Conservation (phyloP, 2,797 vertebrate species). For the Philypnodon macrostomus region DNA sequence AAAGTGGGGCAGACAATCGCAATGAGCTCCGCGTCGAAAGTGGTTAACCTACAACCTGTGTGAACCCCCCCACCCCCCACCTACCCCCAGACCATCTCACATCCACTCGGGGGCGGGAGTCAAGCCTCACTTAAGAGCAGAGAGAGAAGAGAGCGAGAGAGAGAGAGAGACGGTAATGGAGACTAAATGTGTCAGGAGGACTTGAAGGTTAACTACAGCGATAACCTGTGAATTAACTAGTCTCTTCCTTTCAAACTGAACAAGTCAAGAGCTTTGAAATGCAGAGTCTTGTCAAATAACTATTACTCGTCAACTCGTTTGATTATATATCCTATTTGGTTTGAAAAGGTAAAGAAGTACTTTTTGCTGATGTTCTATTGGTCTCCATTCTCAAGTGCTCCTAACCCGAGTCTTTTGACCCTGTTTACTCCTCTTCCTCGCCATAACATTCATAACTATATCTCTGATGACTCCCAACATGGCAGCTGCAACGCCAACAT, state of each 20-base stretch:
- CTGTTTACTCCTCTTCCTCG: neutral
- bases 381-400: neutral
- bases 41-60: conserved; percentile 71
- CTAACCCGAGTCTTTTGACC: neutral
- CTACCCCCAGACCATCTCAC: conserved; percentile 39
- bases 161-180: conserved; percentile 3
- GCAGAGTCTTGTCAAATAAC: too few species aligned
- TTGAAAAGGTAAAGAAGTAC: too few species aligned
- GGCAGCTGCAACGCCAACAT: neutral
- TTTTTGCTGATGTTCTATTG: too few species aligned
- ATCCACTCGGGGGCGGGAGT: conserved; percentile 27
- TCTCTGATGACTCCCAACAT: neutral
- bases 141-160: conserved; percentile 33
- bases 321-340: too few species aligned
- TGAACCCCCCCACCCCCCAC: conserved; percentile 43
- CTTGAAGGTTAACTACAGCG: neutral
- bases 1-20: conserved; percentile 70
- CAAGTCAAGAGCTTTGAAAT: too few species aligned
- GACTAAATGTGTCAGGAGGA: neutral
- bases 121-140: conserved; percentile 36
- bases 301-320: too few species aligned
- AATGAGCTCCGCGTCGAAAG: conserved; percentile 69
- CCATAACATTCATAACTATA: conserved; percentile 4
- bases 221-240: neutral
- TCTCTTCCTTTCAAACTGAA: too few species aligned